phyloP scores from a whole-genome alignment of 2,888 invertebrate genomes.

The Parnassius orleans region DNA sequence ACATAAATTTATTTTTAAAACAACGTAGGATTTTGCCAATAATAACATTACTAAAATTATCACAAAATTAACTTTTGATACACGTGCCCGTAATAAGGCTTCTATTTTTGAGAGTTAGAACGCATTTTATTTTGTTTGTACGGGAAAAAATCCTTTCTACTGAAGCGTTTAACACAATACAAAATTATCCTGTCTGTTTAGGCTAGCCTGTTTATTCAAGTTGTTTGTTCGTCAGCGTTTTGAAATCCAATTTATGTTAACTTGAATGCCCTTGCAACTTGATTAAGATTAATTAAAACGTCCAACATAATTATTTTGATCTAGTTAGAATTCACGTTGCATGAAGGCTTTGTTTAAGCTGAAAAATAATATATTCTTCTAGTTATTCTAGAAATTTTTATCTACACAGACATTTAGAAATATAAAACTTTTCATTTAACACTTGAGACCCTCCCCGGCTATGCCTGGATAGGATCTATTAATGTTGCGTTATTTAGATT shows the following conservation, averaged over 20 bases:
- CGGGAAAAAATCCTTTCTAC: not conserved
- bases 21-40: too few species aligned
- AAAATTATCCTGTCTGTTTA: conserved; percentile 14
- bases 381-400: too few species aligned
- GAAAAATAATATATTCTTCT: not conserved
- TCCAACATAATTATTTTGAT: conserved; percentile 61
- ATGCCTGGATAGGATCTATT: too few species aligned
- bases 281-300: conserved; percentile 56
- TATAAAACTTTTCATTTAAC: too few species aligned
- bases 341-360: conserved; percentile 3
- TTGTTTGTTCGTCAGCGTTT: conserved; percentile 22
- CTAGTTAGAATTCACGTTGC: conserved; percentile 42
- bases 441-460: too few species aligned
- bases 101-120: not conserved
- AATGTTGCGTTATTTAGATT: too few species aligned
- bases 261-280: conserved; percentile 43
- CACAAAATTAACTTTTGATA: too few species aligned
- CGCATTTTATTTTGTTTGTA: not conserved
- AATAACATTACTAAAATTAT: too few species aligned
- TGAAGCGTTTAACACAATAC: not conserved
- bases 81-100: too few species aligned
- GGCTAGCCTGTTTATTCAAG: conserved; percentile 5
- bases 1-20: too few species aligned
- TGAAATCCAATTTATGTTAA: conserved; percentile 53
- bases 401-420: too few species aligned